phyloP scores from a whole-genome alignment of 2,888 invertebrate genomes.

The Ferrisia virgata region DNA sequence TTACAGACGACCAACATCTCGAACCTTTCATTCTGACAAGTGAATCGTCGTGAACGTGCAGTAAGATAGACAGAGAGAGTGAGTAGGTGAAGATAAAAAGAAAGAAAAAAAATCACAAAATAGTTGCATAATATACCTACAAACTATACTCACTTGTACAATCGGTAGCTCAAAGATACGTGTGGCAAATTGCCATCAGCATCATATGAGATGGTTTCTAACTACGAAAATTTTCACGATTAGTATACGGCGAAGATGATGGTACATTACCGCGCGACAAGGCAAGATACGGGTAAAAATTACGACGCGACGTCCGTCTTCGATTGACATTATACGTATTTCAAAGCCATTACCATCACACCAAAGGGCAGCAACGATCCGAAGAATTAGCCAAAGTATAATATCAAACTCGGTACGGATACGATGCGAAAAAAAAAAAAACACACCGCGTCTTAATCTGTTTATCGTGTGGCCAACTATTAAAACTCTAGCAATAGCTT shows the following conservation, averaged over 20 bases:
- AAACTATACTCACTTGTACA: too few species aligned
- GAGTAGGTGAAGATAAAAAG: too few species aligned
- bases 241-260: not conserved
- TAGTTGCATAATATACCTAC: not conserved
- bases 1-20: not conserved
- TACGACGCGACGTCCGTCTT: not conserved
- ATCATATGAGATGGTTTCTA: not conserved
- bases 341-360: not conserved
- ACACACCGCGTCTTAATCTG: constrained; percentile 17
- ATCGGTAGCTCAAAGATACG: constrained; percentile 6
- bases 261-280: not conserved
- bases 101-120: not conserved
- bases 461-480: constrained; percentile 32
- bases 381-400: not conserved
- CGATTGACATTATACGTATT: constrained; percentile 1
- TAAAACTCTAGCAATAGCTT: not conserved
- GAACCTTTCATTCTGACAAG: not conserved
- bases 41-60: not conserved
- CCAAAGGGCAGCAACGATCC: not conserved
- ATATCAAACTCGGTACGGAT: not conserved
- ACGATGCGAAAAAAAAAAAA: not conserved
- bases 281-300: not conserved
- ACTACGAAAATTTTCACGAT: not conserved
- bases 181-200: constrained; percentile 17
- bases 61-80: not conserved